A percentile compares a stretch with the other conserved stretches of the same genome.
Conservation (phyloP, 2,113 vertebrate species). For the Silurus asotus region DNA sequence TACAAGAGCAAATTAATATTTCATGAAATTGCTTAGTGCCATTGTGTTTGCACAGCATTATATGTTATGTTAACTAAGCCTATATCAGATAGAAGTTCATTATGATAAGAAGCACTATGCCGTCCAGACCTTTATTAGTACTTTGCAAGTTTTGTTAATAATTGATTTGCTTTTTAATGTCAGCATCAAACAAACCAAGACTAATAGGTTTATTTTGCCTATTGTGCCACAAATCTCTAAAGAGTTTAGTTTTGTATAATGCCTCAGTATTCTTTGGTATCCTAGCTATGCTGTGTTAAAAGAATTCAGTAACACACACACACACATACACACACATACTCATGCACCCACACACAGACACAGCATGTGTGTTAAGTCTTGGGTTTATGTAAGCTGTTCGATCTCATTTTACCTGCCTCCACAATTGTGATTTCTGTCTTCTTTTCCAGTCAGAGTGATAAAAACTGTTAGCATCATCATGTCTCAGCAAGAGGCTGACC, state of each 20-base stretch:
- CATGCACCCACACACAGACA: slow-evolving; percentile 33
- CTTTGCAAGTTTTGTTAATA: not conserved
- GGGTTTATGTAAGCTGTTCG: slow-evolving; percentile 18
- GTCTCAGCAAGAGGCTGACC: slow-evolving; percentile 54
- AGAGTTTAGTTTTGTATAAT: not conserved
- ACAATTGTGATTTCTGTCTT: slow-evolving; percentile 22
- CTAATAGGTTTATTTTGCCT: not conserved
- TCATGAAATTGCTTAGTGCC: not conserved
- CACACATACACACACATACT: slow-evolving; percentile 13
- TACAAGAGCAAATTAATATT: slow-evolving; percentile 26
- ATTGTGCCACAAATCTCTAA: not conserved
- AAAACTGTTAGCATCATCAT: slow-evolving; percentile 51
- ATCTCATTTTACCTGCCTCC: slow-evolving; percentile 47
- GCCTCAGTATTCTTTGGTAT: not conserved
- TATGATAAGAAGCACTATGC: not conserved
- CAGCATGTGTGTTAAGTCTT: slow-evolving; percentile 12
- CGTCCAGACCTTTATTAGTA: not conserved
- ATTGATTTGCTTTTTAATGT: not conserved
- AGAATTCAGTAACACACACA: slow-evolving; percentile 17
- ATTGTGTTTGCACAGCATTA: not conserved
- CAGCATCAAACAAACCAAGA: not conserved
- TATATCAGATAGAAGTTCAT: not conserved
- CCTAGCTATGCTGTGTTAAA: not conserved
- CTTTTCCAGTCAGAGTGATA: slow-evolving; percentile 39
- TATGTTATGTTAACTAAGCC: not conserved